These are phyloP conservation scores for Indicator maculatus DNA, from an alignment of 2,113 vertebrate species.

Conservation along the genomic window DNA sequence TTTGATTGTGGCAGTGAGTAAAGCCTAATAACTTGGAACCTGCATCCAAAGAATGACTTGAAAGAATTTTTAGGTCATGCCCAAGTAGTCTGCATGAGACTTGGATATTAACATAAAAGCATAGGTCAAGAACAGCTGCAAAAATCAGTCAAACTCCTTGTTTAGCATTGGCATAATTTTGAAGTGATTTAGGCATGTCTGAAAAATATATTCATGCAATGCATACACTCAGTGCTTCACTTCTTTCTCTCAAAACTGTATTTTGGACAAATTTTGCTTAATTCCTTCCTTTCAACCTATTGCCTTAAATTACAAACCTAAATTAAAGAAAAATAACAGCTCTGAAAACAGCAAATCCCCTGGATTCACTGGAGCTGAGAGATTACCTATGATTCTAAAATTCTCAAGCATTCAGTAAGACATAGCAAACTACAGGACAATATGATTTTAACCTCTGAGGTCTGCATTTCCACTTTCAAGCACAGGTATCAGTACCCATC, in stretches of 20 bases:
- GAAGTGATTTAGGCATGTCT: not conserved
- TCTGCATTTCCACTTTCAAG: not conserved
- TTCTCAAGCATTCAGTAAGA: not conserved
- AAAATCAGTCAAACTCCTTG: not conserved
- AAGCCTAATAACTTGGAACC: not conserved
- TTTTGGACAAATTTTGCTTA: not conserved
- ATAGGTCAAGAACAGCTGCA: not conserved
- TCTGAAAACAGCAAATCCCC: not conserved
- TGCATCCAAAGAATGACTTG: not conserved
- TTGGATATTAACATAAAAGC: not conserved
- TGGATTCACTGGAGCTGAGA: not conserved
- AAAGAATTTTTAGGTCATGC: not conserved
- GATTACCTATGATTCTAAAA: not conserved
- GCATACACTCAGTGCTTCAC: not conserved
- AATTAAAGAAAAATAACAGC: not conserved
- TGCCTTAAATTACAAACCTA: not conserved
- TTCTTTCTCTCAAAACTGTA: not conserved
- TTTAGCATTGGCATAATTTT: not conserved
- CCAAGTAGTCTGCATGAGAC: not conserved
- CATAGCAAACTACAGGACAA: not conserved
- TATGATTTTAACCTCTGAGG: not conserved
- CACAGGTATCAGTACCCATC: not conserved
- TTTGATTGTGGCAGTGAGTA: not conserved
- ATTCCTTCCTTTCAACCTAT: not conserved
- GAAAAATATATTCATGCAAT: not conserved